A percentile compares a stretch with the other conserved stretches of the same genome.
phyloP scores from a whole-genome alignment of 2,797 vertebrate species.

The Alcedo atthis region DNA sequence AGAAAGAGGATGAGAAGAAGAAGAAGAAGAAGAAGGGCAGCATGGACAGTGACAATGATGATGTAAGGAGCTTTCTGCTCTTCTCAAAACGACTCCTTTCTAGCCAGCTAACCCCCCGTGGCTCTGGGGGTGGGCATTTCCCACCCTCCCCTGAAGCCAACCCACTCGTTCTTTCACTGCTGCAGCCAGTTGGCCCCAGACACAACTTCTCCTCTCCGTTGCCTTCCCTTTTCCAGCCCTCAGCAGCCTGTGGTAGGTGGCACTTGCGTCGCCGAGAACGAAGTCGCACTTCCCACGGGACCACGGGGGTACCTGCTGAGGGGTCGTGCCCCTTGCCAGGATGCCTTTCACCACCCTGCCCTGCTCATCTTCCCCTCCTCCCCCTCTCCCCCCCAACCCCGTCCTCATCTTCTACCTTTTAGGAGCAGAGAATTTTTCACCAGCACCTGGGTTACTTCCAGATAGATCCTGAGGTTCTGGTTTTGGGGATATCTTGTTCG shows the following conservation, averaged over 20 bases:
- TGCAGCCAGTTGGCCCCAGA: not conserved
- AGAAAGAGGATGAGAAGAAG: conserved; percentile 97
- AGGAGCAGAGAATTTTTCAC: conserved; percentile 2
- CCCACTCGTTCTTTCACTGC: not conserved
- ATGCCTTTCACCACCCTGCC: not conserved
- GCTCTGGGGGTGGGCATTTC: not conserved
- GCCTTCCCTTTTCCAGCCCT: not conserved
- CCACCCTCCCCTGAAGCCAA: not conserved
- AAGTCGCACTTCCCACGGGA: not conserved
- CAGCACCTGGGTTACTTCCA: not conserved
- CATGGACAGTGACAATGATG: conserved; percentile 92
- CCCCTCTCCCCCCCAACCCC: not conserved
- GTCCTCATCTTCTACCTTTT: not conserved
- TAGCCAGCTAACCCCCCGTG: not conserved
- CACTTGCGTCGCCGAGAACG: not conserved
- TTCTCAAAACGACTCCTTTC: not conserved
- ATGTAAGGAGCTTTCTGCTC: conserved; percentile 81
- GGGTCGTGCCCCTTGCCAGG: not conserved
- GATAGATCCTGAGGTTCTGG: not conserved
- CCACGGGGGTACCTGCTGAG: not conserved
- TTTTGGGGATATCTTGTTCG: not conserved
- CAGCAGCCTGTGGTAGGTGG: not conserved
- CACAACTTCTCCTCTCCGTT: not conserved
- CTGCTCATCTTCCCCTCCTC: not conserved
- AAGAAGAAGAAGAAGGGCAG: conserved; percentile 93